These are phyloP conservation scores for Heterodera schachtii DNA, from an alignment of 1,140 invertebrate species.

Conservation along the genomic window DNA sequence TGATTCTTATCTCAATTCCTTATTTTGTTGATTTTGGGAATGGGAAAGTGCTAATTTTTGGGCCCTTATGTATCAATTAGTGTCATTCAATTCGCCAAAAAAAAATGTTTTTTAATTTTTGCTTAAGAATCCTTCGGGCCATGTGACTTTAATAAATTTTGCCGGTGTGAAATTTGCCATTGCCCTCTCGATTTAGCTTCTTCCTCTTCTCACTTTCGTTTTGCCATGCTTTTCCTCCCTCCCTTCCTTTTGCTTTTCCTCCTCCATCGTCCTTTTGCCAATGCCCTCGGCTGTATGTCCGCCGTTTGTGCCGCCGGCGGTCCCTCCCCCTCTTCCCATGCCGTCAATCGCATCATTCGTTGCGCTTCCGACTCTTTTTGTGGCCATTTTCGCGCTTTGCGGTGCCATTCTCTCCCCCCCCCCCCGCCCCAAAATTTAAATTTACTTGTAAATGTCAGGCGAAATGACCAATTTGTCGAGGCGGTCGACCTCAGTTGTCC, in stretches of 20 bases:
- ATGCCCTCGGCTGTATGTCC: conserved; percentile 14
- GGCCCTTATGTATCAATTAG: too few species aligned
- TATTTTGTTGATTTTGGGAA: too few species aligned
- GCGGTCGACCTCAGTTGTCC: conserved; percentile 56
- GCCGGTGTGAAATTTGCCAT: too few species aligned
- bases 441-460: conserved; percentile 36
- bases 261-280: neutral
- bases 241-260: neutral
- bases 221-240: too few species aligned
- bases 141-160: too few species aligned
- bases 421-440: neutral
- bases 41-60: too few species aligned
- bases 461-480: conserved; percentile 54
- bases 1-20: too few species aligned
- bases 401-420: neutral
- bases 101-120: too few species aligned
- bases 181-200: too few species aligned
- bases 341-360: conserved; percentile 21
- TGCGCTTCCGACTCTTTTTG: conserved; percentile 23
- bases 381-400: conserved; percentile 33
- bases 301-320: conserved; percentile 13
- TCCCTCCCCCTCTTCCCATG: neutral
- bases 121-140: too few species aligned
- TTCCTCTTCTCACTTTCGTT: too few species aligned
- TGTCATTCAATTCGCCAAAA: too few species aligned